phyloP scores from a whole-genome alignment of 2,888 invertebrate genomes.

The Arrhopalites spinosus region DNA sequence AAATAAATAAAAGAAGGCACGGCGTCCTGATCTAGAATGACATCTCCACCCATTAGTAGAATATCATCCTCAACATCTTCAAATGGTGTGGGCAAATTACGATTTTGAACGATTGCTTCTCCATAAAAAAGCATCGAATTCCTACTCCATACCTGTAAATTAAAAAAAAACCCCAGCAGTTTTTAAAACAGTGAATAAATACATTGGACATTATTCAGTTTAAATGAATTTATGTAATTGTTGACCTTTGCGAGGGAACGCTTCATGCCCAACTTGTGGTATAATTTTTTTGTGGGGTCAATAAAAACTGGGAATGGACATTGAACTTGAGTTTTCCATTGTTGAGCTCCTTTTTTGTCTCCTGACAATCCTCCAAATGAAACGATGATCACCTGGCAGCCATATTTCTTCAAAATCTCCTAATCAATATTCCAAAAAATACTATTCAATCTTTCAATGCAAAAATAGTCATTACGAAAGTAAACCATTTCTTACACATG shows the following conservation, averaged over 20 bases:
- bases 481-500: slow-evolving; percentile 38
- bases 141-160: slow-evolving; percentile 47
- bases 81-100: slow-evolving; percentile 44
- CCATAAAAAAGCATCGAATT: slow-evolving; percentile 47
- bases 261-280: slow-evolving; percentile 50
- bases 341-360: slow-evolving; percentile 48
- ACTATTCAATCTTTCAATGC: no score
- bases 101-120: slow-evolving; percentile 40
- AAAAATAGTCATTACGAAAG: background rate
- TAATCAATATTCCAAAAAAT: slow-evolving; percentile 10
- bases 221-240: background rate
- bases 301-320: slow-evolving; percentile 53
- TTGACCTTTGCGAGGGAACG: slow-evolving; percentile 47
- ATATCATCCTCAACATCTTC: slow-evolving; percentile 53
- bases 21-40: slow-evolving; percentile 42
- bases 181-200: background rate
- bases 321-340: slow-evolving; percentile 54
- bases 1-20: slow-evolving; percentile 45
- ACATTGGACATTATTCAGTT: background rate
- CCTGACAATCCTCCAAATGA: no score
- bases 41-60: slow-evolving; percentile 57
- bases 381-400: slow-evolving; percentile 56
- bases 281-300: slow-evolving; percentile 51
- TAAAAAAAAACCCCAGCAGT: background rate
- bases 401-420: slow-evolving; percentile 32